Conservation (phyloP, 2,113 vertebrate genomes). For the Montifringilla adamsi region DNA sequence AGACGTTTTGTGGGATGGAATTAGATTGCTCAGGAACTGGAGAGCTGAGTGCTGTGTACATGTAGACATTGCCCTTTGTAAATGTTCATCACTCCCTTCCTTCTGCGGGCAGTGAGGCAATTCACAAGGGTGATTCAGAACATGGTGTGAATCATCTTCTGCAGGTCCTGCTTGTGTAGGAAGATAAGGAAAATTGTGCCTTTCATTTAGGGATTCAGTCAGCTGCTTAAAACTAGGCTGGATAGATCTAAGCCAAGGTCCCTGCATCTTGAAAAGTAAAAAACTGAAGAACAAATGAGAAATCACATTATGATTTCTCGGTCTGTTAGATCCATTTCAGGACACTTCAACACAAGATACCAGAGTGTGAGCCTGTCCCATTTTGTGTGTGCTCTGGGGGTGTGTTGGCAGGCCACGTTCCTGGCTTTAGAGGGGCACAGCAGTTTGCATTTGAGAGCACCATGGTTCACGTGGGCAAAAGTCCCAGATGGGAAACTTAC, state of each 20-base stretch:
- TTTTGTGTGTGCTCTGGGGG: accelerated
- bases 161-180: not conserved
- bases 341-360: accelerated
- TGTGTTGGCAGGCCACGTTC: accelerated
- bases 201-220: not conserved
- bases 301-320: not conserved
- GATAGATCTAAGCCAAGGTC: not conserved
- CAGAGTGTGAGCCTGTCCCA: accelerated
- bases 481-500: not conserved
- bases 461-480: not conserved
- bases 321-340: not conserved
- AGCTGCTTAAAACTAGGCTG: not conserved
- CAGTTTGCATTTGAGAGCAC: not conserved
- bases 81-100: not conserved
- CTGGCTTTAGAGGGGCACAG: accelerated
- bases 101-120: not conserved
- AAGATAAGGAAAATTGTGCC: not conserved
- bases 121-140: not conserved
- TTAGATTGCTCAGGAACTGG: not conserved
- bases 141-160: not conserved
- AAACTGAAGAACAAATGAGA: not conserved
- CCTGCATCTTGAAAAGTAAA: not conserved
- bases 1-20: not conserved
- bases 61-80: not conserved
- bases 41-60: not conserved